Evolutionary conservation across 2,888 invertebrate genomes (phyloP), one percentile per base, ranked within the genome.

Genomic region (Ashinkailepas kermadecensis): DNA sequence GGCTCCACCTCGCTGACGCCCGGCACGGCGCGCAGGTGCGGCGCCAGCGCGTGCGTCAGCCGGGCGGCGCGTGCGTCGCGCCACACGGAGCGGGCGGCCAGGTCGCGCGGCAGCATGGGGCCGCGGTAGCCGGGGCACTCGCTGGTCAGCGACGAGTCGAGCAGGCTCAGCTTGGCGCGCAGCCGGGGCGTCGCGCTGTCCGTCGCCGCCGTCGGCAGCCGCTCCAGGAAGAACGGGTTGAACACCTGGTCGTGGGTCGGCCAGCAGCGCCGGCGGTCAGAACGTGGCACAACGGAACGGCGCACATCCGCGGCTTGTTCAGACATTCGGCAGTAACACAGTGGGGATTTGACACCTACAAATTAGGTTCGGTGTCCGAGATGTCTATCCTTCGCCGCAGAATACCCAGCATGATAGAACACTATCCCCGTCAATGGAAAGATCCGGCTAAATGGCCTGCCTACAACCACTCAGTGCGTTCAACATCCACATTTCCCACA

Each of bases 91-190:
- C 89, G 89, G 0, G 88, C 87, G 85, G 88, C 88, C 83, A 89
- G 89, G 83, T 90, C 89, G 84, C 89, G 89, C 0, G 91, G 90
- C 59, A 92, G 85, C 81, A 91, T 85, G 9, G 91, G 91, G 10
- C 91, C 91, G 21, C 85, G 85, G 85, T 91, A 91, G 56, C 88
- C 87, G n/a, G 87, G 85, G 85, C 90, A 91, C 85, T 93, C 92
- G 78, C 92, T 86, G 12, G 90, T 89, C 87, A 93, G 88, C 9
- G 91, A 90, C 58, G 90, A 90, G 84, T 93, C 92, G 82, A 93
- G 89, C 62, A 92, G 86, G 86, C 90, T 89, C 78, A 93, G 87
- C 85, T 91, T 90, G 82, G 85, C 86, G 82, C 90, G 89, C 81
- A 88, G 85, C 18, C 85, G 83, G 79, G 85, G 84, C 0, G 89